These are phyloP conservation scores for Pseudolaguvia tuberculata DNA, from an alignment of 2,113 vertebrate genomes.

Conservation along the genomic window DNA sequence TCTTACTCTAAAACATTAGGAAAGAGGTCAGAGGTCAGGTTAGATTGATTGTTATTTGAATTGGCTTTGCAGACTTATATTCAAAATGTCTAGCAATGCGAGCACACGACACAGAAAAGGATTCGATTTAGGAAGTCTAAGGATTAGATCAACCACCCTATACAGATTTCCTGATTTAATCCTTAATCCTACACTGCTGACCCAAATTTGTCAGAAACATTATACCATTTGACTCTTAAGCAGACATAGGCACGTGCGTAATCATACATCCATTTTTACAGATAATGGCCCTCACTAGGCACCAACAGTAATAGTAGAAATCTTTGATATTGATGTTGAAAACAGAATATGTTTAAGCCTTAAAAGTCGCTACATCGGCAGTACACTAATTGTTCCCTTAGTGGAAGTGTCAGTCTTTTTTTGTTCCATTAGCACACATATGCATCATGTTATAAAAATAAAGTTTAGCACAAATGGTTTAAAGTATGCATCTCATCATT, in stretches of 20 bases:
- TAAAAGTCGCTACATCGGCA: neutral
- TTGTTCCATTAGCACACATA: neutral
- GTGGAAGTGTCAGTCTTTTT: neutral
- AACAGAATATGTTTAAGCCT: neutral
- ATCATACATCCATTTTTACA: neutral
- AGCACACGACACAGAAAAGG: too few relatives aligned
- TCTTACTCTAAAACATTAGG: neutral
- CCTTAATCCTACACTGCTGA: constrained; percentile 11
- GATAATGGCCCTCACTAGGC: constrained; percentile 21
- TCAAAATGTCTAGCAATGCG: neutral
- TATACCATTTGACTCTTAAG: neutral
- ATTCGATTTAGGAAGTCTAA: neutral
- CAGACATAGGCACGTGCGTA: constrained; percentile 22
- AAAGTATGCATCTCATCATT: neutral
- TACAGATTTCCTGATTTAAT: neutral
- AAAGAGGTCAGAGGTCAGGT: neutral
- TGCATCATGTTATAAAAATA: neutral
- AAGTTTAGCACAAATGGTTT: neutral
- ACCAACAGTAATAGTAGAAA: constrained; percentile 11
- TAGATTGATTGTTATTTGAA: neutral
- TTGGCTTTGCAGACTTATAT: neutral
- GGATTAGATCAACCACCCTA: neutral
- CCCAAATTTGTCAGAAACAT: constrained; percentile 10
- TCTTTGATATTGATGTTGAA: constrained; percentile 8
- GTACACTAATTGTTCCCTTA: neutral